Percentiles rank a stretch among this genome's conserved stretches.
These are phyloP conservation scores for Caenorhabditis virilis DNA, from an alignment of 2,888 invertebrate genomes.

Conservation along the genomic window DNA sequence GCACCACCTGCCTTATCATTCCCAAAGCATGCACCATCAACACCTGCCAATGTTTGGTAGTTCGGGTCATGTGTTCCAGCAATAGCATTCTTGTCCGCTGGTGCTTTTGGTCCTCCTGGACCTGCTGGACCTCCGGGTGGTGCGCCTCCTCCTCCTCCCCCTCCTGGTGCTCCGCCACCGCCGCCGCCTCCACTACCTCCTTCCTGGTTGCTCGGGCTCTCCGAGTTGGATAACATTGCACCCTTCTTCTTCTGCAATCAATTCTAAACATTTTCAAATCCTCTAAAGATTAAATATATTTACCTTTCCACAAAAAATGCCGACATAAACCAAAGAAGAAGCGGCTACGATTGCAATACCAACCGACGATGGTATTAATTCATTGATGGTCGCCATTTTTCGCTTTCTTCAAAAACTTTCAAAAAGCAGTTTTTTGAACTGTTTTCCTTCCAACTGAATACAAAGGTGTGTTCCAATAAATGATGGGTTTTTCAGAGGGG, in stretches of 20 bases:
- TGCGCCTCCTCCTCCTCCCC: not conserved
- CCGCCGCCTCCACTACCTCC: too few species aligned
- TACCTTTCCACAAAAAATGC: not conserved
- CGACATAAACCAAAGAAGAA: not conserved
- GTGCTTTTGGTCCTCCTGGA: constrained; percentile 5
- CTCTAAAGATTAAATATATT: not conserved
- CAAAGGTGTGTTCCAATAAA: too few species aligned
- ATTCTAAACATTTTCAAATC: not conserved
- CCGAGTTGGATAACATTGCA: too few species aligned
- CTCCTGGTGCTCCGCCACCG: too few species aligned
- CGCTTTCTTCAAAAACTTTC: too few species aligned
- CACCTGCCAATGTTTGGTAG: constrained; percentile 24
- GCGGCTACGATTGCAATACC: not conserved
- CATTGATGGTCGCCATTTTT: too few species aligned
- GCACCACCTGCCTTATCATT: constrained; percentile 7
- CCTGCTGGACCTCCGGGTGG: not conserved
- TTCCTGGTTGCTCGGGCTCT: not conserved
- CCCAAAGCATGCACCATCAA: constrained; percentile 10
- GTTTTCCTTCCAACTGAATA: too few species aligned
- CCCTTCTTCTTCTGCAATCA: not conserved
- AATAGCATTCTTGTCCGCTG: constrained; percentile 4
- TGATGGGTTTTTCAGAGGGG: too few species aligned
- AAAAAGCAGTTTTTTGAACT: too few species aligned
- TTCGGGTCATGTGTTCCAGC: constrained; percentile 25
- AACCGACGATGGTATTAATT: not conserved